A percentile compares a stretch with the other conserved stretches of the same genome.
These are phyloP conservation scores for Orgyia antiqua DNA, from an alignment of 2,888 invertebrate species.

Conservation along the genomic window DNA sequence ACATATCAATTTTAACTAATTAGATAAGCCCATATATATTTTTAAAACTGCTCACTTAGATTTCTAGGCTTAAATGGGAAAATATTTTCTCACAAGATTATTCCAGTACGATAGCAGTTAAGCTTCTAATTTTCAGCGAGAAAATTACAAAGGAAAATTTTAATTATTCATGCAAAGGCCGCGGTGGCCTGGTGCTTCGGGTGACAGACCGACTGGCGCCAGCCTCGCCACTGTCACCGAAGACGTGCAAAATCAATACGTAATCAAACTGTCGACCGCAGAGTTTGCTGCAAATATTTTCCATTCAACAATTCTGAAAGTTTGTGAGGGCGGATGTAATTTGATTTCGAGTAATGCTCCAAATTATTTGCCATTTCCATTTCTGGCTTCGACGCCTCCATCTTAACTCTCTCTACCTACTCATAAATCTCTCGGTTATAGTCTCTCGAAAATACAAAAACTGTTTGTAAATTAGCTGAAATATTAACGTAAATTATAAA, in stretches of 20 bases:
- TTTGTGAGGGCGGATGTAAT: conserved; percentile 23
- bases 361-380: conserved; percentile 39
- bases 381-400: conserved; percentile 21
- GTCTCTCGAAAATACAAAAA: conserved; percentile 5
- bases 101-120: no score
- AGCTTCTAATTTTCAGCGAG: conserved; percentile 5
- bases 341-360: conserved; percentile 41
- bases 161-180: conserved; percentile 21
- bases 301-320: conserved; percentile 36
- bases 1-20: no score
- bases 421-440: conserved; percentile 7
- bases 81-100: no score
- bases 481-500: no score
- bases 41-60: no score
- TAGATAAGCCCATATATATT: no score
- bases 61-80: no score
- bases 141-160: conserved; percentile 8
- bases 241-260: conserved; percentile 44
- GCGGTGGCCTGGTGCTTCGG: neutral
- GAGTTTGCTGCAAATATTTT: conserved; percentile 45
- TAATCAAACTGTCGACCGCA: conserved; percentile 51
- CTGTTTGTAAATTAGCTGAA: no score
- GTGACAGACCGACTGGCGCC: neutral
- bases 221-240: conserved; percentile 10
- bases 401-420: conserved; percentile 15